Conservation (phyloP, 2,797 vertebrate species). For the Dendrocincla fuliginosa region DNA sequence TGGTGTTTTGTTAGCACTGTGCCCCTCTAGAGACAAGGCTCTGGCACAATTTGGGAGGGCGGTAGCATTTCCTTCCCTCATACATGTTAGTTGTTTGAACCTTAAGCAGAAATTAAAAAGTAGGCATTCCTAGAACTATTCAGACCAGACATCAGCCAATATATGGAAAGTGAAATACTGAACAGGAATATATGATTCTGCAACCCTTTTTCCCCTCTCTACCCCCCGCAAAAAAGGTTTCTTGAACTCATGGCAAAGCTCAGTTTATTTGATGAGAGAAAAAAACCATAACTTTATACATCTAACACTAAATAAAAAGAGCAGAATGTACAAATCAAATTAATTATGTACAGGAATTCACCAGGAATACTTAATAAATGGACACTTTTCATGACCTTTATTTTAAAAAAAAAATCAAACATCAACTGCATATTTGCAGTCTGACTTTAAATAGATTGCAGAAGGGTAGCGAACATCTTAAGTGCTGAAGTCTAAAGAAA, state of each 20-base stretch:
- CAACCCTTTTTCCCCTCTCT: not conserved
- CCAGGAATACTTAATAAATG: constrained; percentile 10
- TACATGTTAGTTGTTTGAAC: not conserved
- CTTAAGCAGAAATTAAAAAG: not conserved
- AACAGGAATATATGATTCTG: not conserved
- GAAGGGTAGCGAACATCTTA: not conserved
- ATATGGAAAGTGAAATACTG: not conserved
- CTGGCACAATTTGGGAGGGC: not conserved
- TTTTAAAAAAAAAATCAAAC: not conserved
- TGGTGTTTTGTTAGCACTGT: accelerated
- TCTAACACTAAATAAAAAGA: constrained; percentile 47
- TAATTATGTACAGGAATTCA: constrained; percentile 43
- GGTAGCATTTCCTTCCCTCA: not conserved
- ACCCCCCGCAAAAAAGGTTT: not conserved
- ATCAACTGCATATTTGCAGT: not conserved
- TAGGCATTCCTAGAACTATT: not conserved
- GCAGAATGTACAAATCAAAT: constrained; percentile 59
- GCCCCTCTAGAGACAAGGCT: accelerated
- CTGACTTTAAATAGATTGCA: not conserved
- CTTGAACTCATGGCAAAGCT: constrained; percentile 4
- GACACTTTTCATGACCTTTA: not conserved
- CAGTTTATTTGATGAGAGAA: constrained; percentile 62
- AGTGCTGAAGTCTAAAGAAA: not conserved
- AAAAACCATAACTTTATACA: constrained; percentile 40
- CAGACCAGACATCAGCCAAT: not conserved